phyloP scores from a whole-genome alignment of 2,113 vertebrate species.

The Pelusios castaneus region DNA sequence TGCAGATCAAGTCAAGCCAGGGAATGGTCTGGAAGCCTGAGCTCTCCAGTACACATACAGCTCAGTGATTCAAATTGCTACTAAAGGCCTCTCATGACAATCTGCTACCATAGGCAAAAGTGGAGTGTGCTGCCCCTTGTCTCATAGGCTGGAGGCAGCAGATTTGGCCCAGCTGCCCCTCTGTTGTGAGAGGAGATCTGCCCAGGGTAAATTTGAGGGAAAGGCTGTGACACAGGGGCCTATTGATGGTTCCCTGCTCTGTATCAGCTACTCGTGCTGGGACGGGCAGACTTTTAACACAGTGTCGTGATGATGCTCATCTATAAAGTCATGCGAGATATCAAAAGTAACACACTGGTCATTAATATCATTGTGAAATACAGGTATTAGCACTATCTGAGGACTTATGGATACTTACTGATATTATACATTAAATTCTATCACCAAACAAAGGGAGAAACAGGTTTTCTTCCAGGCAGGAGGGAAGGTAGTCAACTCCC shows the following conservation, averaged over 20 bases:
- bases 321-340: not conserved
- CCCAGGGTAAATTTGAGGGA: not conserved
- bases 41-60: not conserved
- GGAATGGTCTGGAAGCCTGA: not conserved
- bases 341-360: not conserved
- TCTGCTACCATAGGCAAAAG: not conserved
- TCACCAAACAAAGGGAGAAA: not conserved
- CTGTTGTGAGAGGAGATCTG: no score
- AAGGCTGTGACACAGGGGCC: not conserved
- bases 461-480: not conserved
- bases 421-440: not conserved
- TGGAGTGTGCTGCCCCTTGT: not conserved
- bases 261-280: not conserved
- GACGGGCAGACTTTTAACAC: not conserved
- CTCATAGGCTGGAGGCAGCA: not conserved
- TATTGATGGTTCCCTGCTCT: not conserved
- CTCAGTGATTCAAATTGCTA: not conserved
- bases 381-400: not conserved
- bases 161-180: not conserved
- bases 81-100: not conserved
- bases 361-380: not conserved
- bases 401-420: not conserved
- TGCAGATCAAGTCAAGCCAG: not conserved
- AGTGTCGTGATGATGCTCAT: not conserved
- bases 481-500: not conserved